phyloP scores from a whole-genome alignment of 2,888 invertebrate species.

The Lomographa bimaculata region DNA sequence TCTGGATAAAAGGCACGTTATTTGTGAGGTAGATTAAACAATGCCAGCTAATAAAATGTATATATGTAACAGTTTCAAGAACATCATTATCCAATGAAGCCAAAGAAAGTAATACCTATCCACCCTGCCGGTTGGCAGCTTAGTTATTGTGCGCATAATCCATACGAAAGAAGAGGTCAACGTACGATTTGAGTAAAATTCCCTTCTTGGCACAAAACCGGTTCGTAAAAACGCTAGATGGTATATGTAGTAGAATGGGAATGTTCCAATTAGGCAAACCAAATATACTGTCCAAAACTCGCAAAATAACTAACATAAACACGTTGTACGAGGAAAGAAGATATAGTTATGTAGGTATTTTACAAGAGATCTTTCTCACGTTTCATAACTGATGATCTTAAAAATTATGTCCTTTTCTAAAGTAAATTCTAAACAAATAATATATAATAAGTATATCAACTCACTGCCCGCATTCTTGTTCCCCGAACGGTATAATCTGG shows the following conservation, averaged over 20 bases:
- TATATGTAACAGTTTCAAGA: slow-evolving; percentile 12
- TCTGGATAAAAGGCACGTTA: slow-evolving; percentile 4
- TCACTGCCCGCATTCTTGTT: no score
- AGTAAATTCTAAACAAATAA: no score
- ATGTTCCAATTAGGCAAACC: slow-evolving; percentile 25
- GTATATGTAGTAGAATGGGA: slow-evolving; percentile 21
- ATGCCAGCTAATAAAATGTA: background rate
- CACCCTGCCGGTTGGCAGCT: slow-evolving; percentile 29
- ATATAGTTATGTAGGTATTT: no score
- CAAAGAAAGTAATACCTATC: slow-evolving; percentile 38
- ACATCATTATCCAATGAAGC: slow-evolving; percentile 37
- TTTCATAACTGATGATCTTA: no score
- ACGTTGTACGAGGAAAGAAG: no score
- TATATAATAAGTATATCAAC: no score
- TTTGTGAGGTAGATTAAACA: no score
- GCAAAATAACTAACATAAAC: no score
- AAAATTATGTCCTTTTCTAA: no score
- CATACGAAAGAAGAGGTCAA: slow-evolving; percentile 34
- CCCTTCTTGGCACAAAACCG: slow-evolving; percentile 16
- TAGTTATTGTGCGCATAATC: slow-evolving; percentile 40
- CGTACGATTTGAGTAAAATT: slow-evolving; percentile 34
- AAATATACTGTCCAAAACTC: no score
- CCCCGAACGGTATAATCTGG: no score
- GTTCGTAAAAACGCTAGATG: slow-evolving; percentile 19
- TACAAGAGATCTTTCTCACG: no score